A percentile compares a stretch with the other conserved stretches of the same genome.
Evolutionary conservation across 2,797 vertebrate genomes (phyloP).

Genomic region (Chlorospingus semifuscus): DNA sequence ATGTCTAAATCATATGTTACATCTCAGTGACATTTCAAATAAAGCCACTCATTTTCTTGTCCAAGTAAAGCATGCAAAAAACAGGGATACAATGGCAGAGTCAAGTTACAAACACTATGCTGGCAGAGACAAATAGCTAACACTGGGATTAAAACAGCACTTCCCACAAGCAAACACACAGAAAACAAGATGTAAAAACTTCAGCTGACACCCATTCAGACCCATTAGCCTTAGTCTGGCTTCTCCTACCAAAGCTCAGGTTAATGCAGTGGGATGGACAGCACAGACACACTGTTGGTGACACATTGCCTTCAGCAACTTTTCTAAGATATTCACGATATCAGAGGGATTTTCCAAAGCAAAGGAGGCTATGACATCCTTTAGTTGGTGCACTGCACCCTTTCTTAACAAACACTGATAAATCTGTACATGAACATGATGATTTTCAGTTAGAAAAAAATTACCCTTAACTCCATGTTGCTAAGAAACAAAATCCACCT

Average conservation of each 20-base stretch:
- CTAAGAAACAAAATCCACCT: not conserved
- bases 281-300: not conserved
- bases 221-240: not conserved
- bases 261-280: not conserved
- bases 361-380: not conserved
- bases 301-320: not conserved
- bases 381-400: fast-evolving
- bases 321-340: not conserved
- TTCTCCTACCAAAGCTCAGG: not conserved
- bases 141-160: not conserved
- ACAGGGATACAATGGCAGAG: not conserved
- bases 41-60: not conserved
- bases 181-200: not conserved
- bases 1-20: not conserved
- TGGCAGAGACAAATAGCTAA: not conserved
- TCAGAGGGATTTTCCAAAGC: not conserved
- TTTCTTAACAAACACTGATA: not conserved
- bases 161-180: not conserved
- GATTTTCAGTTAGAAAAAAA: not conserved
- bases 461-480: not conserved
- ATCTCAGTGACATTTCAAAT: not conserved
- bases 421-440: not conserved
- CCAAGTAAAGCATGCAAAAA: not conserved
- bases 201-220: not conserved
- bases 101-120: not conserved